Conservation (phyloP, 2,888 invertebrate genomes). For the Steromphala cineraria region DNA sequence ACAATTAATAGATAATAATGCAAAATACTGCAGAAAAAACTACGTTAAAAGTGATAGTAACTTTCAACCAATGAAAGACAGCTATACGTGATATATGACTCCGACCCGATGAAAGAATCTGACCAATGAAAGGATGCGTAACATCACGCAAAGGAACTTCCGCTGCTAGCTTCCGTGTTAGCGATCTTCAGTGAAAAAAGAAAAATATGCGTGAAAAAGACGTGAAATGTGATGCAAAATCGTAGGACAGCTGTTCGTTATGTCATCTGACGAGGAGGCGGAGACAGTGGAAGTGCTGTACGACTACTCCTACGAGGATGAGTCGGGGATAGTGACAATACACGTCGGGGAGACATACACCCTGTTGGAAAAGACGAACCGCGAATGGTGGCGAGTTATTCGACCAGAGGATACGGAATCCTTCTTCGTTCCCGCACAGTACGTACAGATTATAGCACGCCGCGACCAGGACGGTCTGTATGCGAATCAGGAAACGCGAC, state of each 20-base stretch:
- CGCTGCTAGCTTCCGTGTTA: background rate
- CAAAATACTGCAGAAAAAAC: no score
- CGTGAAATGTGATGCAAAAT: background rate
- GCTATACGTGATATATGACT: background rate
- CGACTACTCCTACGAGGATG: conserved; percentile 59
- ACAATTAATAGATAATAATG: no score
- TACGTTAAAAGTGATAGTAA: no score
- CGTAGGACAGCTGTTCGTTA: conserved; percentile 7
- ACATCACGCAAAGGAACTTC: conserved; percentile 7
- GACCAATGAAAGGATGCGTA: background rate
- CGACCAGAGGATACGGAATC: conserved; percentile 45
- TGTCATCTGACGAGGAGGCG: conserved; percentile 26
- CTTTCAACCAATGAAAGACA: background rate
- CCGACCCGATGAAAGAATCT: background rate
- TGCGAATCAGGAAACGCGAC: conserved; percentile 12
- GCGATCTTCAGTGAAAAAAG: background rate
- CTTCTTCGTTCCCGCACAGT: conserved; percentile 66
- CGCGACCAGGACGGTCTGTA: conserved; percentile 11
- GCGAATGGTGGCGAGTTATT: conserved; percentile 62
- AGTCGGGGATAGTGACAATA: conserved; percentile 50
- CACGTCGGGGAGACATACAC: conserved; percentile 52
- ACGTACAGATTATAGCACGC: conserved; percentile 50
- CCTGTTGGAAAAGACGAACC: conserved; percentile 43
- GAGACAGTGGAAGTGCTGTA: conserved; percentile 54
- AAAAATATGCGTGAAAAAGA: background rate